Evolutionary conservation across 2,797 vertebrate species (phyloP).

Genomic region (Nannoperca australis): DNA sequence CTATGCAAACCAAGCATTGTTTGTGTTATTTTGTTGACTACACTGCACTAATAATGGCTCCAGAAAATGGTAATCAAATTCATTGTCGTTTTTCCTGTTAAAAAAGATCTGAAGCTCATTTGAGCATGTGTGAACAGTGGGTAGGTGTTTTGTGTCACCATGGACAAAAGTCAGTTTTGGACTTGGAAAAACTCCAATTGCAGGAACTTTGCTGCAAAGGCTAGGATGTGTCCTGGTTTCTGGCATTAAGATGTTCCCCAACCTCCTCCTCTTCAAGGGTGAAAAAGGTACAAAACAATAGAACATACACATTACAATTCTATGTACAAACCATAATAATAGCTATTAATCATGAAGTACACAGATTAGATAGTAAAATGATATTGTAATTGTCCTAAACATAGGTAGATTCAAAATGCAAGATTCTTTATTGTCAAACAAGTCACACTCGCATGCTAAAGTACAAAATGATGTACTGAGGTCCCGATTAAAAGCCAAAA

Average conservation of each 20-base stretch:
- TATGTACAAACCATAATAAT: neutral
- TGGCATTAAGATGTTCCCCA: conserved; percentile 13
- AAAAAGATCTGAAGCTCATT: conserved; percentile 58
- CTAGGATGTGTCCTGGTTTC: conserved; percentile 25
- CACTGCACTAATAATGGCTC: conserved; percentile 38
- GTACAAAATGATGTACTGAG: too few relatives aligned
- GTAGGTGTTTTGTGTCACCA: conserved; percentile 41
- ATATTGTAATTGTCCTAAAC: too few relatives aligned
- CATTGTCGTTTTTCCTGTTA: conserved; percentile 31
- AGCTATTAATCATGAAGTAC: neutral
- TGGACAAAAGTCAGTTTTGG: conserved; percentile 46
- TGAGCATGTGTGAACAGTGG: conserved; percentile 41
- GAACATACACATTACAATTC: neutral
- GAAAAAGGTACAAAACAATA: conserved; percentile 22
- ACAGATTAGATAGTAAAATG: too few relatives aligned
- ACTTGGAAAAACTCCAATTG: conserved; percentile 37
- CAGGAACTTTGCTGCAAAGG: conserved; percentile 41
- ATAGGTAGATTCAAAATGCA: too few relatives aligned
- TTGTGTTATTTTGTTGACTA: too few relatives aligned
- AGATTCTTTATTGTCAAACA: too few relatives aligned
- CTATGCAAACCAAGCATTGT: too few relatives aligned
- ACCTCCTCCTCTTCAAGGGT: conserved; percentile 26
- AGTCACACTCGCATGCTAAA: too few relatives aligned
- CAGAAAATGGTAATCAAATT: conserved; percentile 40
- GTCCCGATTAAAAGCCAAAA: too few relatives aligned